These are phyloP conservation scores for Rambutsinella grinnellia DNA, from an alignment of 2,888 invertebrate genomes.

Conservation along the genomic window DNA sequence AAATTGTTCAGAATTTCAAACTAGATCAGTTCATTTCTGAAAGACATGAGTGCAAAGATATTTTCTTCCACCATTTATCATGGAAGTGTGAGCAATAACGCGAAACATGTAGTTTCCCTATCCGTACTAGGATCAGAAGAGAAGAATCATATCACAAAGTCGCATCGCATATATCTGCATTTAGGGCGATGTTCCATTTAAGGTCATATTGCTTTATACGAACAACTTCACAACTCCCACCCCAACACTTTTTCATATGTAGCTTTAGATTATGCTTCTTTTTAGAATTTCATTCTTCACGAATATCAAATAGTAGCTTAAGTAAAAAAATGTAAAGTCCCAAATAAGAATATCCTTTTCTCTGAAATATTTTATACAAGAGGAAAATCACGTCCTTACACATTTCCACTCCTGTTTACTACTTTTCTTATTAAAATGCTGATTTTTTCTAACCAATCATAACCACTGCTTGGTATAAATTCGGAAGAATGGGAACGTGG, in stretches of 20 bases:
- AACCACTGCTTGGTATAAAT: neutral
- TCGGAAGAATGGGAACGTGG: constrained; percentile 52
- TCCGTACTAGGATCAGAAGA: too few relatives aligned
- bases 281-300: too few relatives aligned
- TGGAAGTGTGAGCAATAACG: too few relatives aligned
- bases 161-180: constrained; percentile 22
- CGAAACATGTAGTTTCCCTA: too few relatives aligned
- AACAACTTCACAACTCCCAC: neutral
- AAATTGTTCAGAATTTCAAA: too few relatives aligned
- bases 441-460: neutral
- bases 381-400: constrained; percentile 43
- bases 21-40: too few relatives aligned
- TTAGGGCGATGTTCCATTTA: constrained; percentile 34
- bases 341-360: constrained; percentile 31
- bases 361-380: constrained; percentile 17
- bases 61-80: too few relatives aligned
- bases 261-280: neutral
- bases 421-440: neutral
- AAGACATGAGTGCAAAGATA: too few relatives aligned
- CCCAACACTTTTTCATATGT: neutral
- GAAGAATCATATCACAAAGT: too few relatives aligned
- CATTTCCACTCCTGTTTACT: neutral
- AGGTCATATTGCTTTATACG: neutral
- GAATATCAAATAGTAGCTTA: too few relatives aligned
- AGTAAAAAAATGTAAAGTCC: constrained; percentile 10